A percentile compares a stretch with the other conserved stretches of the same genome.
These are phyloP conservation scores for Aspidiotus destructor DNA, from an alignment of 2,888 invertebrate species.

Conservation along the genomic window DNA sequence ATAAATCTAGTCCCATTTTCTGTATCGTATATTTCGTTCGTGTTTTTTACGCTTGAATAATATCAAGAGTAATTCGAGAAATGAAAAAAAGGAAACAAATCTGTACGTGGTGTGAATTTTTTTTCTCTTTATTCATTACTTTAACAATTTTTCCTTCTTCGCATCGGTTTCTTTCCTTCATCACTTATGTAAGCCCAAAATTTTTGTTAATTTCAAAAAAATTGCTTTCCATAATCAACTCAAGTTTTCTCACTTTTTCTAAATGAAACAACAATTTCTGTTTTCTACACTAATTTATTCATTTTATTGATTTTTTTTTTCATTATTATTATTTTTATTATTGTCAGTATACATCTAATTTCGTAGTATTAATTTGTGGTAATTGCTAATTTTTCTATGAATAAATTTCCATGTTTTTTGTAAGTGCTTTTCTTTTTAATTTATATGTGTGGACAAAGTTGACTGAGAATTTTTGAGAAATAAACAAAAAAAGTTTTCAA, in stretches of 20 bases:
- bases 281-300: no score
- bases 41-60: slow-evolving; percentile 5
- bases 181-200: background rate
- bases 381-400: no score
- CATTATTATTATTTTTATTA: background rate
- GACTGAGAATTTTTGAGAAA: no score
- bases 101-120: background rate
- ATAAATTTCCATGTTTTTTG: no score
- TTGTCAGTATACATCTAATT: background rate
- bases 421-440: no score
- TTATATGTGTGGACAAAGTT: no score
- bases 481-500: no score
- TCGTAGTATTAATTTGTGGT: no score
- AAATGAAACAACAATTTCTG: no score
- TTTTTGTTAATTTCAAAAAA: background rate
- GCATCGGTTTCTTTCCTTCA: background rate
- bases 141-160: background rate
- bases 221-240: no score
- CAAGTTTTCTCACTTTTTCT: no score
- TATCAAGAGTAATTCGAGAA: background rate
- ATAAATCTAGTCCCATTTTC: slow-evolving; percentile 23
- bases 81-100: no score
- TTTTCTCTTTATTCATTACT: background rate
- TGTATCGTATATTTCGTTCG: slow-evolving; percentile 2
- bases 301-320: background rate